These are phyloP conservation scores for Syngnathoides biaculeatus DNA, from an alignment of 2,113 vertebrate genomes.

Conservation along the genomic window DNA sequence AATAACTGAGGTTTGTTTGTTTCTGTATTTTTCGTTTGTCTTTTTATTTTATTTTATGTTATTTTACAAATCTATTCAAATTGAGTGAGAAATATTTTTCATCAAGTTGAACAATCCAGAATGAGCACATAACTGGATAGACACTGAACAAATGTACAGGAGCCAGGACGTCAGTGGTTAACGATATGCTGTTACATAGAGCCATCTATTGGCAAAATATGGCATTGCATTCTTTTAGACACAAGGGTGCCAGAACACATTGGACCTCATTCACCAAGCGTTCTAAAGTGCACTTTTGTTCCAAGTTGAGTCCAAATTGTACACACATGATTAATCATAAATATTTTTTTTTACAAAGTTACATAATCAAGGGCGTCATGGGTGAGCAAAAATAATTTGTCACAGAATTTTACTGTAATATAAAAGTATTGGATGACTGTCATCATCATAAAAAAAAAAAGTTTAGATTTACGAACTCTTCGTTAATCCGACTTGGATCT, in stretches of 20 bases:
- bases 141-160: conserved; percentile 1
- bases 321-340: neutral
- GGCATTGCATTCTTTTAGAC: conserved; percentile 14
- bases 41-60: neutral
- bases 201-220: conserved; percentile 47
- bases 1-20: conserved; percentile 27
- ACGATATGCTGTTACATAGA: conserved; percentile 12
- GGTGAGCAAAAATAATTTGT: neutral
- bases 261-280: neutral
- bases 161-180: neutral
- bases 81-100: conserved; percentile 2
- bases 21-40: neutral
- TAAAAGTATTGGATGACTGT: neutral
- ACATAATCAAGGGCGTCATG: neutral
- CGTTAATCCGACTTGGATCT: neutral
- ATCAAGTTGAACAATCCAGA: neutral
- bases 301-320: neutral
- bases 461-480: neutral
- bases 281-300: neutral
- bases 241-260: neutral
- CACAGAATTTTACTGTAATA: neutral
- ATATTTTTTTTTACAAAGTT: no score
- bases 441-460: neutral
- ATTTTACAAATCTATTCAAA: neutral
- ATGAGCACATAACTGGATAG: conserved; percentile 2